phyloP scores from a whole-genome alignment of 2,888 invertebrate genomes.

The Acholoe squamosa region DNA sequence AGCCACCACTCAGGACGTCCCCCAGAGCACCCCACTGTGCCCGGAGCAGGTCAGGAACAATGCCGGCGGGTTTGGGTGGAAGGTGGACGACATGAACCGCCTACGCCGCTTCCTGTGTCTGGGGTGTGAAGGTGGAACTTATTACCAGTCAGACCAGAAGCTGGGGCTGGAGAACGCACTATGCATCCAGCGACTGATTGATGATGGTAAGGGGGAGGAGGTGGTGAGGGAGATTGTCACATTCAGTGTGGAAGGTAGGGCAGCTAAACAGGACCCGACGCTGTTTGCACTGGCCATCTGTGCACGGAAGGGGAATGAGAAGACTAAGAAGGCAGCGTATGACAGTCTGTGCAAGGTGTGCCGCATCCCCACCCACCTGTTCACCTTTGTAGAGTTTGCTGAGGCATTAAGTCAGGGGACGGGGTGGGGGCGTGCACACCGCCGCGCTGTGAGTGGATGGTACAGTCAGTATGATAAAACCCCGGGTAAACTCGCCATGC shows the following conservation, averaged over 20 bases:
- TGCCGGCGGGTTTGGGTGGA: slow-evolving; percentile 79
- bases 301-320: slow-evolving; percentile 83
- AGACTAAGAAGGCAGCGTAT: slow-evolving; percentile 86
- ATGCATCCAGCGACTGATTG: slow-evolving; percentile 78
- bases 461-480: slow-evolving; percentile 84
- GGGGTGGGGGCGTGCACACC: slow-evolving; percentile 88
- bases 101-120: slow-evolving; percentile 82
- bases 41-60: slow-evolving; percentile 70
- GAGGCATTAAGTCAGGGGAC: slow-evolving; percentile 83
- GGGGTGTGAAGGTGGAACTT: slow-evolving; percentile 80
- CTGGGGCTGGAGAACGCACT: slow-evolving; percentile 79
- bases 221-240: slow-evolving; percentile 78
- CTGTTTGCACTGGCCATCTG: slow-evolving; percentile 88
- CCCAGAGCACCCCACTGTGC: slow-evolving; percentile 63
- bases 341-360: slow-evolving; percentile 86
- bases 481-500: slow-evolving; percentile 87
- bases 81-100: slow-evolving; percentile 78
- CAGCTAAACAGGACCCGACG: slow-evolving; percentile 83
- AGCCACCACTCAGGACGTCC: neutral
- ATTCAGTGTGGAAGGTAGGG: slow-evolving; percentile 80
- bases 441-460: slow-evolving; percentile 87
- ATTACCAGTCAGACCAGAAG: slow-evolving; percentile 77
- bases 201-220: slow-evolving; percentile 77
- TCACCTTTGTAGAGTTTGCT: slow-evolving; percentile 87
- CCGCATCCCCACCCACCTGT: slow-evolving; percentile 87